Evolutionary conservation across 2,797 vertebrate genomes (phyloP).

Genomic region (Anabacerthia variegaticeps): DNA sequence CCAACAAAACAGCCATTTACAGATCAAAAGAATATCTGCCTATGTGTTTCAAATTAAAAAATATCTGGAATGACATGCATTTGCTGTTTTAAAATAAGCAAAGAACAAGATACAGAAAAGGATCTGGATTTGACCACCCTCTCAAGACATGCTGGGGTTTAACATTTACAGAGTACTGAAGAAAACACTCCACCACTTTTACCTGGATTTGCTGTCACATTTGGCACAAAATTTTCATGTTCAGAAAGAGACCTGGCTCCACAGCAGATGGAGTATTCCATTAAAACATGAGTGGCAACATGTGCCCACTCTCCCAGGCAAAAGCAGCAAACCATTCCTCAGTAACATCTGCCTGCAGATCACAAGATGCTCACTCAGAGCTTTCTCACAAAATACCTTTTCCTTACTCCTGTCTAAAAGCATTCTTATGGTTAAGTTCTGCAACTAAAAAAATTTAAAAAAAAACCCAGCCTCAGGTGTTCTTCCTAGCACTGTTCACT

Average conservation of each 20-base stretch:
- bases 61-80: neutral
- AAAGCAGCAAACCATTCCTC: neutral
- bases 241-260: neutral
- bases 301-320: neutral
- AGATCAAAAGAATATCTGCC: neutral
- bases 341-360: neutral
- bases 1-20: neutral
- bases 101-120: neutral
- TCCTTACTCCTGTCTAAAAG: neutral
- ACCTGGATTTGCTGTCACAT: neutral
- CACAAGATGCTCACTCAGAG: neutral
- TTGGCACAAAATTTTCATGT: conserved; percentile 18
- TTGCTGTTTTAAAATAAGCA: neutral
- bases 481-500: neutral
- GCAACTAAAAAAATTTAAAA: rapidly evolving
- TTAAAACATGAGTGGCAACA: conserved; percentile 10
- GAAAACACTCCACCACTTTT: neutral
- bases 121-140: conserved; percentile 14
- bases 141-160: neutral
- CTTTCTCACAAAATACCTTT: neutral
- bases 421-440: neutral
- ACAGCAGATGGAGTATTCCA: conserved; percentile 46
- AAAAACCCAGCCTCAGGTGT: neutral
- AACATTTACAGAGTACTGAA: neutral
- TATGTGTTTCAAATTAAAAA: neutral